Base-by-base conservation (phyloP, 2,113 vertebrate genomes). In the Heterochromis multidens region DNA sequence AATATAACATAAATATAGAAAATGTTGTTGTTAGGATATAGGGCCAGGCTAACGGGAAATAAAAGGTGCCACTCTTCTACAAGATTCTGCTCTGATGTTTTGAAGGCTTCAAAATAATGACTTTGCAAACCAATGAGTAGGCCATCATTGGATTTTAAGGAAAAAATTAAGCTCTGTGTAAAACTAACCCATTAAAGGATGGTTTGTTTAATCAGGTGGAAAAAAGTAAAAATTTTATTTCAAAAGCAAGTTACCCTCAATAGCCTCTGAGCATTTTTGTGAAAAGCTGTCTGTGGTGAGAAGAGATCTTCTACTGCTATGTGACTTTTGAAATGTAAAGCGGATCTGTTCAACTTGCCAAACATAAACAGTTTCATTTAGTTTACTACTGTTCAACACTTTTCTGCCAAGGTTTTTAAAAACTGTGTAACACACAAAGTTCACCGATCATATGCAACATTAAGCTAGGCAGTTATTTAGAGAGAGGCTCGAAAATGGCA, bases 211-310 rank as follows among this genome's bases (percentile, higher is more conserved):
- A 3, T 19, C 65, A 29, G 16, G 40, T 11, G 19, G 37, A 29
- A 12, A 27, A 72, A 0, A 27, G 37, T 19, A 6, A 16, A 72
- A 29, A 19, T 72, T 1, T 0, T 19, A 72, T 72, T 72, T 72
- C 16, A 72, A 72, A 49, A 72, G 16, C 8, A 46, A 29, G 5
- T 19, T 72, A 29, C 25, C 23, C 40, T 40, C 23, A 19, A 70
- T 25, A 29, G 1, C 17, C 19, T 17, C 67, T 31, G 25, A 52
- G 25, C 1, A 46, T 19, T 19, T 70, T 70, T 27, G 9, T 70
- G 37, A 49, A 27, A 31, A 74, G 46, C 67, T 52, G 43, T 31
- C 27, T 74, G 27, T 31, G 67, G 27, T 5, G 27, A 74, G 67
- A 52, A 52, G 52, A 52, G 43, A 74, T 74, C 46, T 74, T 74